Conservation (phyloP, 2,797 vertebrate species). For the Phoebastria nigripes region DNA sequence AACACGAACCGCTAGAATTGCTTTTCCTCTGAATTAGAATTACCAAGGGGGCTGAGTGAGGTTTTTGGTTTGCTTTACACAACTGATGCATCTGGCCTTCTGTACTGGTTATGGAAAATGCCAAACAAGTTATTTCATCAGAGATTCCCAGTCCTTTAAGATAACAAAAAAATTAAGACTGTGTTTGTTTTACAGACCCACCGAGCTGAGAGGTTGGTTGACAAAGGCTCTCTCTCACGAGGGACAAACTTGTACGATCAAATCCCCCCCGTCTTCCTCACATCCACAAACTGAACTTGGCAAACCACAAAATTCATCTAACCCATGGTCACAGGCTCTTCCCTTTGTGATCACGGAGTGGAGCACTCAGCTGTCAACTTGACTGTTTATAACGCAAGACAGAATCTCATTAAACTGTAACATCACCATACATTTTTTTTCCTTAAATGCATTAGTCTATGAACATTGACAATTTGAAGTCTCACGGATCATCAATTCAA, state of each 20-base stretch:
- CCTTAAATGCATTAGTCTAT: not conserved
- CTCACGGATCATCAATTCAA: not conserved
- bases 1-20: fast-evolving
- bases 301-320: not conserved
- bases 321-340: not conserved
- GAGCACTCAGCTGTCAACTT: not conserved
- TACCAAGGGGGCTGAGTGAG: not conserved
- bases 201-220: not conserved
- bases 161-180: not conserved
- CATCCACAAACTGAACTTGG: not conserved
- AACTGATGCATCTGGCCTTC: not conserved
- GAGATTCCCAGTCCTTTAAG: not conserved
- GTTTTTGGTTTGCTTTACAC: not conserved
- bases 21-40: not conserved
- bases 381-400: not conserved
- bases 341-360: not conserved
- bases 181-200: not conserved
- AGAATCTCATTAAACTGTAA: not conserved
- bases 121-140: not conserved
- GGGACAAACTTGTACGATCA: not conserved
- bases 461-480: not conserved
- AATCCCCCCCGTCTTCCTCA: not conserved
- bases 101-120: not conserved
- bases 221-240: not conserved
- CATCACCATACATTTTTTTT: not conserved